Base-by-base conservation (phyloP, 2,888 invertebrate genomes). In the Apodemia duryi region DNA sequence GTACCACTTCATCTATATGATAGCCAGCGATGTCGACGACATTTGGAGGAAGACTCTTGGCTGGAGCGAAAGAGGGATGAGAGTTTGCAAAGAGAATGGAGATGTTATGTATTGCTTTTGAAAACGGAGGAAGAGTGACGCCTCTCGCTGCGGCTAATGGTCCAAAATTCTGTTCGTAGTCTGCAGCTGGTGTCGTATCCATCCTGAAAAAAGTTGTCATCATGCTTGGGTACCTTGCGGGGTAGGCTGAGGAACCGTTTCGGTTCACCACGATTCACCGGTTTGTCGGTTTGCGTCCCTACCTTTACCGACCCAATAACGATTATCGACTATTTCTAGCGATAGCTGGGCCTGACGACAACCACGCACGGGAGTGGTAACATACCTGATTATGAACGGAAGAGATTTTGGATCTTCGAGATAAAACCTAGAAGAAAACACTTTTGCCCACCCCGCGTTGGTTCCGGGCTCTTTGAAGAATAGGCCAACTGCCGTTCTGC, bases 11-110 rank as follows among this genome's bases (percentile, higher is more conserved):
- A 1, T 80, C 78, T 2, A 85, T 83, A 67, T 87, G 86, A 60
- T 79, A 86, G 0, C 86, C 86, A 3, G 75, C 87, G 0, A 87
- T 76, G 2, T 82, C 78, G 0, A 87, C 66, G 0, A 82, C 82
- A 35, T 86, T 86, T 0, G 85, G 81, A 0, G 86, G 84, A 5
- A 80, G 29, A 46, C 77, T 77, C 63, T 72, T 71, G 0, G 81
- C 74, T 0, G 75, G 71, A 0, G 75, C 72, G 10, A 84, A 71
- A 0, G 84, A 80, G 0, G 84, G 80, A 51, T 87, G 83, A 0
- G 83, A 77, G 72, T 85, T 85, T 0, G 79, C 75, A 1, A 87
- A 70, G 43, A 86, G 49, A 0, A 85, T 71, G 0, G 84, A 83
- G 0, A 84, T 69, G 65, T 86, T 80, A 51, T 76, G 63, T 2